Evolutionary conservation across 2,797 vertebrate genomes (phyloP), one percentile per base, ranked within the genome.

Genomic region (Danio jaintianensis): DNA sequence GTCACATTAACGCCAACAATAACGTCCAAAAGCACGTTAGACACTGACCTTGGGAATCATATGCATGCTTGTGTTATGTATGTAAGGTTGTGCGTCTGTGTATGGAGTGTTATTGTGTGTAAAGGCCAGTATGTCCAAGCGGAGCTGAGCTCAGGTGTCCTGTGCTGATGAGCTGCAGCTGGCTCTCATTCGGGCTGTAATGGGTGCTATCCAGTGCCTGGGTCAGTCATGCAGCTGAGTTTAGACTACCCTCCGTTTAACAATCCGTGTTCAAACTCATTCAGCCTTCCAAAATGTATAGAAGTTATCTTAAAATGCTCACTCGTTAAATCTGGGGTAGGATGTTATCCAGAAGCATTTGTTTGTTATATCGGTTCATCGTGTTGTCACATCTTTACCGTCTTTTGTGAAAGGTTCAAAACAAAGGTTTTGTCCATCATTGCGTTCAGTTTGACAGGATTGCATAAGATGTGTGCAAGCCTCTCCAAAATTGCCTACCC

Each of bases 101-200:
- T 82, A 58, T 10, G 13, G 66, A 63, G 77, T 78, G 74, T 67
- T 56, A 68, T 43, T 67, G 74, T 80, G 63, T 82, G 76, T 66
- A 56, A 62, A 55, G 47, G 64, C 47, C 43, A 16, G 61, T 74
- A 70, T 78, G 64, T 84, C 76, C 79, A 67, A 43, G 66, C 64
- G 82, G 62, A 61, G 70, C 53, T 79, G 82, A 80, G 86, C 84
- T 84, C 82, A 87, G 82, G 82, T 85, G 80, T 79, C 74, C 61
- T 78, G 50, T 53, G 75, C 78, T 86, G 85, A 86, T 86, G 83
- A 86, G 78, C 70, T 86, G 78, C 85, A 86, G 85, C 85, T 82
- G 83, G 83, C 75, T 74, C 55, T 74, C 75, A 62, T 66, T 82
- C 68, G 80, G 16, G 63, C 79, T 82, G 64, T 82, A 82, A 84